Conservation (phyloP, 1,140 invertebrate species). For the Olivierus martensii region DNA sequence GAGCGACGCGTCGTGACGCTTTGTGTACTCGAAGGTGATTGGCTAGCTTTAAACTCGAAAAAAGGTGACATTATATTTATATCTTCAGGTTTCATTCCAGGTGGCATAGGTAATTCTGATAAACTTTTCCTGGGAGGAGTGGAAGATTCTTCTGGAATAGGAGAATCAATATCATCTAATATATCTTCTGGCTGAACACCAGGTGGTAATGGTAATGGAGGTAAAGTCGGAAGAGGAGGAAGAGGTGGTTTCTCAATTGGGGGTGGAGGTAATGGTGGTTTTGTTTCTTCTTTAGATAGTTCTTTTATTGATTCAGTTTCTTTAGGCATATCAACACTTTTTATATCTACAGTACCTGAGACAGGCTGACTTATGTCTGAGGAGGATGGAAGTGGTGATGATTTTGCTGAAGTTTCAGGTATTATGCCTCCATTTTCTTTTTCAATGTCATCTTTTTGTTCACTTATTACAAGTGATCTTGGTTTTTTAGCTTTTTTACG, state of each 20-base stretch:
- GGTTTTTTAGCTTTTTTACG: slow-evolving; percentile 12
- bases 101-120: slow-evolving; percentile 78
- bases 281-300: background rate
- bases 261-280: background rate
- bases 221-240: slow-evolving; percentile 15
- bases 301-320: background rate
- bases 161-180: slow-evolving; percentile 4
- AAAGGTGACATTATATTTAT: slow-evolving; percentile 18
- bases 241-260: background rate
- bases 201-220: slow-evolving; percentile 12
- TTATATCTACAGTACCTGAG: too few species aligned
- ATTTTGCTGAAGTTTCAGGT: too few species aligned
- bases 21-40: too few species aligned
- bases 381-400: too few species aligned
- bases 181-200: slow-evolving; percentile 3
- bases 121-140: slow-evolving; percentile 47
- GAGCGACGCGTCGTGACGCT: too few species aligned
- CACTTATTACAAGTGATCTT: too few species aligned
- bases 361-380: too few species aligned
- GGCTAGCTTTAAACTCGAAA: too few species aligned
- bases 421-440: too few species aligned
- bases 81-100: slow-evolving; percentile 39
- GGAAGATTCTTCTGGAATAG: slow-evolving; percentile 1
- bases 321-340: too few species aligned
- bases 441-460: too few species aligned